Evolutionary conservation across 2,113 vertebrate genomes (phyloP).

Genomic region (Elephas maximus): DNA sequence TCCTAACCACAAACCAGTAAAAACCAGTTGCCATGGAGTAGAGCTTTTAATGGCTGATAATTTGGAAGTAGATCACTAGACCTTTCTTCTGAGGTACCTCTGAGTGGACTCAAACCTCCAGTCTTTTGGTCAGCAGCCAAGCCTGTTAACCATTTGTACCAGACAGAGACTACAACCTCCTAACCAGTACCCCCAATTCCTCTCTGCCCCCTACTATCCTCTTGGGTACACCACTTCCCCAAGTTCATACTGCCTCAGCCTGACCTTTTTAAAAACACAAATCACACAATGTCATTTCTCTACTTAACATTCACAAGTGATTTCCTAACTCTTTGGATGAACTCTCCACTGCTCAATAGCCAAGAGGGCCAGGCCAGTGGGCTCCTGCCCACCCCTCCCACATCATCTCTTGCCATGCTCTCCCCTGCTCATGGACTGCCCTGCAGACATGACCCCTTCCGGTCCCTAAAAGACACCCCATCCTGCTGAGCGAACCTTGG

Average conservation of each 20-base stretch:
- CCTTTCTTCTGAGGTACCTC: no score
- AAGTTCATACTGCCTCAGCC: neutral
- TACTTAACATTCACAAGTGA: neutral
- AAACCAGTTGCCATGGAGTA: no score
- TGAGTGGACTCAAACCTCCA: no score
- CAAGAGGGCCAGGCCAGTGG: neutral
- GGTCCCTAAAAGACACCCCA: no score
- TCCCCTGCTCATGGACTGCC: neutral
- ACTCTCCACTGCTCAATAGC: neutral
- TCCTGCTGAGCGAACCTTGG: neutral
- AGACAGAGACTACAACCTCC: no score
- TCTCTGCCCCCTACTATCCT: neutral
- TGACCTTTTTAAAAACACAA: neutral
- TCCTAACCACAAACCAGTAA: no score
- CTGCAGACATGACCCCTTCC: neutral
- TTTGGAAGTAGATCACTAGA: no score
- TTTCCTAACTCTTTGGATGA: neutral
- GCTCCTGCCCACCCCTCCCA: no score
- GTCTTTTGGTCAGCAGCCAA: no score
- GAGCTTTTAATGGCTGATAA: no score
- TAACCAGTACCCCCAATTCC: neutral
- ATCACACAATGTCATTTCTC: neutral
- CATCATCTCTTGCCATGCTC: neutral
- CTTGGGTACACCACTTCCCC: neutral
- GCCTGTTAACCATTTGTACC: no score